phyloP scores from a whole-genome alignment of 2,797 vertebrate species.

The Octomys mimax region DNA sequence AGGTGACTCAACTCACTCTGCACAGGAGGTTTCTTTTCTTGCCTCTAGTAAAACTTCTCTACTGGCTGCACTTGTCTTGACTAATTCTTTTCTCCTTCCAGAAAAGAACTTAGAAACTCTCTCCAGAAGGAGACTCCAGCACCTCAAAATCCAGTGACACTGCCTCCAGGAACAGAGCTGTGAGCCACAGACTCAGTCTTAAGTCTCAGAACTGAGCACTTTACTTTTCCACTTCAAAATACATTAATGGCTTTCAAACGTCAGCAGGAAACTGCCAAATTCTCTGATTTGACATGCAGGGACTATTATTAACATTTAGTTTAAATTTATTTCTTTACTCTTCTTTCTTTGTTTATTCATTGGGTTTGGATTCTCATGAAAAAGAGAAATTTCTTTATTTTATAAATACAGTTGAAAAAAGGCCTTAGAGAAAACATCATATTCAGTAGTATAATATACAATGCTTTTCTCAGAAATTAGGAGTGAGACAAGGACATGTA shows the following conservation, averaged over 20 bases:
- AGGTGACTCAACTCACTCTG: not conserved
- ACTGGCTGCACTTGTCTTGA: not conserved
- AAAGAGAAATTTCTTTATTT: not conserved
- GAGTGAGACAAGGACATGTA: not conserved
- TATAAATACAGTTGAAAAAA: not conserved
- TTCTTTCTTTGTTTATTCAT: not conserved
- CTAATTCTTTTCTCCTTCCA: not conserved
- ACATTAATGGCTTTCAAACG: not conserved
- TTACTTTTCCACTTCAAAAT: not conserved
- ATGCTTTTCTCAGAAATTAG: not conserved
- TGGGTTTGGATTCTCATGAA: not conserved
- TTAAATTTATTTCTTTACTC: not conserved
- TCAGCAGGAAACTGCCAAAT: not conserved
- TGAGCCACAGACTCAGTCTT: not conserved
- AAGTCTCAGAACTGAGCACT: not conserved
- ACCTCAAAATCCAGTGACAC: not conserved
- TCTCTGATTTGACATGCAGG: not conserved
- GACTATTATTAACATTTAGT: not conserved
- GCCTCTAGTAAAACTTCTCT: not conserved
- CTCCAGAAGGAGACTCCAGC: not conserved
- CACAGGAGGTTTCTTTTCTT: not conserved
- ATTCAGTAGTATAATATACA: not conserved
- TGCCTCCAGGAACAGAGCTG: not conserved
- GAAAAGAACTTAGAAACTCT: not conserved
- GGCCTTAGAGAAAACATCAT: not conserved